Percentiles rank a stretch among this genome's conserved stretches.
These are phyloP conservation scores for Alethe castanea DNA, from an alignment of 2,113 vertebrate genomes.

Conservation along the genomic window DNA sequence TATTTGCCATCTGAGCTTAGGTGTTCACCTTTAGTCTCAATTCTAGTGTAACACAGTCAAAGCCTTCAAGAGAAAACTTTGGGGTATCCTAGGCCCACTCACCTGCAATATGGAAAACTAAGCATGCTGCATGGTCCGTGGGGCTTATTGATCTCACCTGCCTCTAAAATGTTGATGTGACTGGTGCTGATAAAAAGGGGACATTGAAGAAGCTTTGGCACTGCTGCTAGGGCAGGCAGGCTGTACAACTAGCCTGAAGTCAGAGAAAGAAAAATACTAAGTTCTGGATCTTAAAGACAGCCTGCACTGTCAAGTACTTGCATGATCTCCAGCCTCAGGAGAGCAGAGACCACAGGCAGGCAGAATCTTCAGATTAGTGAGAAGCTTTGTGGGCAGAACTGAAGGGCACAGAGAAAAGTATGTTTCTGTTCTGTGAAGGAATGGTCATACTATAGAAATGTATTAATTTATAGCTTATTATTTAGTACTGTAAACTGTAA, in stretches of 20 bases:
- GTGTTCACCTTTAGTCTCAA: background rate
- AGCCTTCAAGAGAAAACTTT: background rate
- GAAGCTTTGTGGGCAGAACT: background rate
- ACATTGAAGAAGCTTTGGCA: background rate
- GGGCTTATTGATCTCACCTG: background rate
- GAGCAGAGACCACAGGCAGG: background rate
- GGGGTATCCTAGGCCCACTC: background rate
- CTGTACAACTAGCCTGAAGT: background rate
- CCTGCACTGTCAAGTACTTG: background rate
- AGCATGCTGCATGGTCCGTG: background rate
- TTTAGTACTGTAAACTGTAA: background rate
- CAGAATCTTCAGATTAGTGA: background rate
- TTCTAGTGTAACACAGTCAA: background rate
- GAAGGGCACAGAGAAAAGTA: background rate
- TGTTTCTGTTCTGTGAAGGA: background rate
- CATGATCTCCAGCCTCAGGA: background rate
- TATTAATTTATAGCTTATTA: background rate
- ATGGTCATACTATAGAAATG: background rate
- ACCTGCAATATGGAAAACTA: background rate
- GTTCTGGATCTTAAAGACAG: background rate
- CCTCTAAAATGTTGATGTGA: background rate
- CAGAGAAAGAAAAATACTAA: background rate
- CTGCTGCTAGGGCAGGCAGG: background rate
- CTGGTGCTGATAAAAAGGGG: background rate
- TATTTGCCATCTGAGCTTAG: background rate